These are phyloP conservation scores for Cydia splendana DNA, from an alignment of 1,140 invertebrate species.

Conservation along the genomic window DNA sequence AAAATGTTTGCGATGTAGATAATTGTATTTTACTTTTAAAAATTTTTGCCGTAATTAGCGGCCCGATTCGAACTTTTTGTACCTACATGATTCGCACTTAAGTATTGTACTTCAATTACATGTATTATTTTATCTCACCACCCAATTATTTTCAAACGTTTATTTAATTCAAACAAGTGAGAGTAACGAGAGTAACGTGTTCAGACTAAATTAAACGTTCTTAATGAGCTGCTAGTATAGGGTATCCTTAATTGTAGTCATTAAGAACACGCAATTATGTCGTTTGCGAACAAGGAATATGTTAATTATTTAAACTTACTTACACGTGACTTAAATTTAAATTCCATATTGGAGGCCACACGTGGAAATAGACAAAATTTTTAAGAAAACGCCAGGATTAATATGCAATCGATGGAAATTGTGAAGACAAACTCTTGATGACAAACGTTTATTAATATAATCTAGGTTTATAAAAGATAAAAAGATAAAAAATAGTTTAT, in stretches of 20 bases:
- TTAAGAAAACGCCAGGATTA: not conserved
- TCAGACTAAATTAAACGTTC: slow-evolving; percentile 7
- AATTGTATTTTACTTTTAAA: too few relatives aligned
- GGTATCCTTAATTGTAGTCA: slow-evolving; percentile 3
- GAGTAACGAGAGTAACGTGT: not conserved
- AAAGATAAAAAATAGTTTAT: too few relatives aligned
- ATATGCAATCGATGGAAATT: too few relatives aligned
- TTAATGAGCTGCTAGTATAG: not conserved
- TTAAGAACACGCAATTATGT: slow-evolving; percentile 5
- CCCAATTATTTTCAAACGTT: not conserved
- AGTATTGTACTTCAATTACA: too few relatives aligned
- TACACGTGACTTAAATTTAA: not conserved
- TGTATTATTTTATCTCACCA: too few relatives aligned
- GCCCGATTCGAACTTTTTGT: too few relatives aligned
- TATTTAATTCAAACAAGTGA: slow-evolving; percentile 7
- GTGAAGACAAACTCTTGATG: too few relatives aligned
- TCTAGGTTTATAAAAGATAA: too few relatives aligned
- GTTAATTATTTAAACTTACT: not conserved
- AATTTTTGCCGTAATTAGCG: too few relatives aligned
- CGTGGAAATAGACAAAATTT: not conserved
- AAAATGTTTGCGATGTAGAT: too few relatives aligned
- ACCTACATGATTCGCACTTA: too few relatives aligned
- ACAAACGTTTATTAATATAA: too few relatives aligned
- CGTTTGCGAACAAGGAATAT: slow-evolving; percentile 16
- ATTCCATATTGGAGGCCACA: not conserved